Evolutionary conservation across 2,888 invertebrate genomes (phyloP), one percentile per base, ranked within the genome.

Genomic region (Teleiodes luculella): DNA sequence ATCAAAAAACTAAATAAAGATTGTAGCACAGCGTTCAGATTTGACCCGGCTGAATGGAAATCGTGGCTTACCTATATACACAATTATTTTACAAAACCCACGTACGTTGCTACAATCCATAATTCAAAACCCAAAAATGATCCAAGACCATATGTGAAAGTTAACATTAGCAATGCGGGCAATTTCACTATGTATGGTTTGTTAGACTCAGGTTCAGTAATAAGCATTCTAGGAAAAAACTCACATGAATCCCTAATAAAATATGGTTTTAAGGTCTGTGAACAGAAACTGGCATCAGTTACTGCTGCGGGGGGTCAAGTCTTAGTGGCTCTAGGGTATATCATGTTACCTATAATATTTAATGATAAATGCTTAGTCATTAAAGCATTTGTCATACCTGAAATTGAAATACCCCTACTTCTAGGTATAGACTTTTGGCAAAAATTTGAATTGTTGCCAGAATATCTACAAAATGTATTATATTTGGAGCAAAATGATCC

Each of bases 361-460:
- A 51, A 58, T 10, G 14, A 51, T 37, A n/a, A 30, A n/a, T 36
- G n/a, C n/a, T 39, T 13, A 20, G 43, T 8, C 6, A 47, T 59
- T 10, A 56, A 54, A 41, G 31, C 53, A 39, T 35, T 57, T 20
- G 55, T 60, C 1, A 28, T 62, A 13, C 59, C 62, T 0, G 37
- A 52, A 31, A 52, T 64, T 6, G 14, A 56, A 8, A 30, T 24
- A 8, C 2, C 28, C 7, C 41, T 62, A n/a, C 57, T 64, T 7
- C 35, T 62, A 10, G 64, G 64, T 8, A 56, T 64, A 8, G 62
- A 62, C 43, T 64, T 64, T 41, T 63, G 58, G 59, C 10, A 14
- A 1, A 18, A 46, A 7, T 63, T 58, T 54, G 39, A 57, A 1
- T 8, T 64, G 0, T 60, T 28, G 35, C 61, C 58, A 3, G 57